Evolutionary conservation across 2,797 vertebrate species (phyloP).

Genomic region (Botia kubotai): DNA sequence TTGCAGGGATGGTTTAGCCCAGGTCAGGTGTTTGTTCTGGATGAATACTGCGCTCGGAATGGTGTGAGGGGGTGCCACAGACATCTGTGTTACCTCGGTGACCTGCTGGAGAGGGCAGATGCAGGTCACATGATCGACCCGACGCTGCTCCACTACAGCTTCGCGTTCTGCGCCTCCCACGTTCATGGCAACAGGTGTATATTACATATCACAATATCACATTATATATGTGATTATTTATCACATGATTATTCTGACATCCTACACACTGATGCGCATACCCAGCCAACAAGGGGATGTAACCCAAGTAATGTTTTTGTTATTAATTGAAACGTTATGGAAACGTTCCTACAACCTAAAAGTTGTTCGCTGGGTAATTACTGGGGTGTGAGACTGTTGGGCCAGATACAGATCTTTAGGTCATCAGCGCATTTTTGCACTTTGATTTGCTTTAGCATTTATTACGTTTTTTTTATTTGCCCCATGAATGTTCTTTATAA

Average conservation of each 20-base stretch:
- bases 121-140: constrained; percentile 96
- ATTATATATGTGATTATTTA: background rate
- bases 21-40: constrained; percentile 97
- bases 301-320: too few relatives aligned
- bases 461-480: constrained; percentile 33
- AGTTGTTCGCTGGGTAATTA: background rate
- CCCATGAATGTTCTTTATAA: constrained; percentile 62
- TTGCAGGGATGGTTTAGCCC: constrained; percentile 98
- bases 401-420: background rate
- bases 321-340: too few relatives aligned
- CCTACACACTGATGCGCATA: background rate
- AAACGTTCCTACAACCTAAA: too few relatives aligned
- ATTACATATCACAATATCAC: background rate
- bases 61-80: constrained; percentile 97
- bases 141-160: constrained; percentile 98
- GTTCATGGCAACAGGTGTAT: constrained; percentile 98
- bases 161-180: constrained; percentile 98
- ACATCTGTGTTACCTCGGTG: constrained; percentile 96
- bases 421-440: constrained; percentile 28
- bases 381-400: background rate
- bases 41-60: constrained; percentile 97
- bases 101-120: constrained; percentile 95
- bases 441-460: constrained; percentile 70
- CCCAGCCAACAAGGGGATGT: too few relatives aligned
- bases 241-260: background rate